phyloP scores from a whole-genome alignment of 2,113 vertebrate species.

The Phyllostomus hastatus region DNA sequence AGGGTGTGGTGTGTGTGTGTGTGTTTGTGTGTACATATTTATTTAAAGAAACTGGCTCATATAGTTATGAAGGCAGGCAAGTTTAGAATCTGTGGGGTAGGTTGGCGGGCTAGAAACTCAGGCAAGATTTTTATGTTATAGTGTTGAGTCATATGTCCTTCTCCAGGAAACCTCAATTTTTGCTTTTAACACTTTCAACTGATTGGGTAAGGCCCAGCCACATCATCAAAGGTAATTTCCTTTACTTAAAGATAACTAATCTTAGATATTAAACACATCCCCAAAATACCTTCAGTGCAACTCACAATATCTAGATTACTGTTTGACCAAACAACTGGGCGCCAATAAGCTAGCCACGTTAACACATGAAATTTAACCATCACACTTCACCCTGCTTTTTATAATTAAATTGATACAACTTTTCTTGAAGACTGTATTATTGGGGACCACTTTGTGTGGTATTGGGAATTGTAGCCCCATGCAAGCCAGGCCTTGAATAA shows the following conservation, averaged over 20 bases:
- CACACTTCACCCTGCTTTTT: neutral
- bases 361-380: neutral
- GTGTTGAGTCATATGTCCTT: neutral
- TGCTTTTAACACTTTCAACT: neutral
- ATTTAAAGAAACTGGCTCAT: neutral
- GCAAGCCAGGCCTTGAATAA: too few relatives aligned
- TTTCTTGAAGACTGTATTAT: accelerated
- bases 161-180: neutral
- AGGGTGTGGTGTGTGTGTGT: neutral
- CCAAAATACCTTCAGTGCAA: neutral
- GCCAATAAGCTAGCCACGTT: neutral
- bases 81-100: neutral
- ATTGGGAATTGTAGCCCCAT: too few relatives aligned
- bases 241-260: neutral
- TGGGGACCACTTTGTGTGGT: too few relatives aligned
- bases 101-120: neutral
- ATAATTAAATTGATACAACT: neutral
- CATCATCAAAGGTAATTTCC: neutral
- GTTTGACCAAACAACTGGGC: neutral
- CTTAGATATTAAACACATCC: neutral
- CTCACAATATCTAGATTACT: neutral
- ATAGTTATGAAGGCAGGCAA: neutral
- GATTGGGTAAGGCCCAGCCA: neutral
- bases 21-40: neutral
- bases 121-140: neutral